Conservation (phyloP, 2,797 vertebrate genomes). For the Philypnodon macrostomus region DNA sequence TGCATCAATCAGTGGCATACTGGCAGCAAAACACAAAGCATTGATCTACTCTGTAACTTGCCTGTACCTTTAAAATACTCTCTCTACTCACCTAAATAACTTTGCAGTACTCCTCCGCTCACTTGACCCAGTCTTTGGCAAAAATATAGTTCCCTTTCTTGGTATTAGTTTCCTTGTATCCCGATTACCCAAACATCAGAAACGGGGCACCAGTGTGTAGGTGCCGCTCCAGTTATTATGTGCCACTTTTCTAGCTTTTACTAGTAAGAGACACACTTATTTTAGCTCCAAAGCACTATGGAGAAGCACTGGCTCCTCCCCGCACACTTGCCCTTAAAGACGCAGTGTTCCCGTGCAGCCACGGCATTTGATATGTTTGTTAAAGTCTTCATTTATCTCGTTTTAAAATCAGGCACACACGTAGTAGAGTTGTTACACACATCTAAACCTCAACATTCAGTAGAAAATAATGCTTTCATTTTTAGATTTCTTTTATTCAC, state of each 20-base stretch:
- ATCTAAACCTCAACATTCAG: too few species aligned
- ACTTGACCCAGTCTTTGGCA: slow-evolving; percentile 24
- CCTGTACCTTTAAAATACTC: slow-evolving; percentile 16
- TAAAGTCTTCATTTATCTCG: slow-evolving; percentile 25
- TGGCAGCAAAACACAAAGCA: slow-evolving; percentile 52
- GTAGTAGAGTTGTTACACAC: too few species aligned
- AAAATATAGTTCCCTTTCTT: slow-evolving; percentile 35
- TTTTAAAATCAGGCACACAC: slow-evolving; percentile 2
- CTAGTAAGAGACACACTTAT: slow-evolving; percentile 59
- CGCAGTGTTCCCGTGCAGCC: slow-evolving; percentile 30
- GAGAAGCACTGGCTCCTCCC: slow-evolving; percentile 60
- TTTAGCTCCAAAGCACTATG: slow-evolving; percentile 53
- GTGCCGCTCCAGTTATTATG: slow-evolving; percentile 29
- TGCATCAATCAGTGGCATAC: slow-evolving; percentile 37
- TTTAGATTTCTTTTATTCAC: background rate
- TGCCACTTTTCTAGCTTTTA: slow-evolving; percentile 53
- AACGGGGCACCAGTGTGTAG: slow-evolving; percentile 33
- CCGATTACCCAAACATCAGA: slow-evolving; percentile 46
- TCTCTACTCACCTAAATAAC: slow-evolving; percentile 68
- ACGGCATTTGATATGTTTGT: slow-evolving; percentile 6
- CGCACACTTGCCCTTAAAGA: slow-evolving; percentile 69
- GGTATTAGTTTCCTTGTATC: slow-evolving; percentile 29
- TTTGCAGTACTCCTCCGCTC: slow-evolving; percentile 28
- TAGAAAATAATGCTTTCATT: too few species aligned
- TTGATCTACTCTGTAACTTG: background rate